Percentiles rank a stretch among this genome's conserved stretches.
Conservation (phyloP, 2,797 vertebrate species). For the Salarias fasciatus region DNA sequence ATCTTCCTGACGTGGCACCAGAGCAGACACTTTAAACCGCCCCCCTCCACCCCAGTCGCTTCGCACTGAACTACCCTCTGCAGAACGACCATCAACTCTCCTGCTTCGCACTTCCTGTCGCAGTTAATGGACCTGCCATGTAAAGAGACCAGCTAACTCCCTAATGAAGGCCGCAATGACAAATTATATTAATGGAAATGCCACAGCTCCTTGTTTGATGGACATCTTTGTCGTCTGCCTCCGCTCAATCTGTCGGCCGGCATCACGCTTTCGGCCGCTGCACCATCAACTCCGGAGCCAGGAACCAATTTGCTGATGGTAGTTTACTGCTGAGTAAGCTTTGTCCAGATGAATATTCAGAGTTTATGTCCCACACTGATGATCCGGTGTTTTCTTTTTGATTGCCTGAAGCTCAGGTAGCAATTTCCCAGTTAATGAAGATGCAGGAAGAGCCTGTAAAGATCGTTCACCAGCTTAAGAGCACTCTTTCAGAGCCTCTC, state of each 20-base stretch:
- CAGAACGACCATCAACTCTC: conserved; percentile 27
- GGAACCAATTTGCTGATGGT: conserved; percentile 53
- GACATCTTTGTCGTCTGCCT: conserved; percentile 35
- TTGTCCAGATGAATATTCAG: conserved; percentile 35
- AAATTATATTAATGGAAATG: conserved; percentile 64
- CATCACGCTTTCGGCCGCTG: conserved; percentile 19
- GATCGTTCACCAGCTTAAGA: too few species aligned
- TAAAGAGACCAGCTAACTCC: conserved; percentile 18
- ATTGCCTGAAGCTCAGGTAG: conserved; percentile 21
- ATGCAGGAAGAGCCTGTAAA: background rate
- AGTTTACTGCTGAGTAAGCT: conserved; percentile 57
- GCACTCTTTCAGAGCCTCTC: too few species aligned
- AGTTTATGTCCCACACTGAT: conserved; percentile 34
- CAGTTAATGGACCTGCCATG: conserved; percentile 49
- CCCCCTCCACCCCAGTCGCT: conserved; percentile 1
- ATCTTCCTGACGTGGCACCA: conserved; percentile 13
- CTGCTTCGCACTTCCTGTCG: conserved; percentile 10
- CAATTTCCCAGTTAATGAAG: background rate
- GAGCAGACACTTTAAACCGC: conserved; percentile 12
- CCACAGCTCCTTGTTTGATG: conserved; percentile 38
- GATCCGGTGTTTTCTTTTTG: conserved; percentile 44
- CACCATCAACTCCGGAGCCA: conserved; percentile 40
- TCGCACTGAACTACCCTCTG: background rate
- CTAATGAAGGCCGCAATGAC: conserved; percentile 30
- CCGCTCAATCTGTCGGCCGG: conserved; percentile 43